Conservation (phyloP, 2,888 invertebrate species). For the Panopea generosa region DNA sequence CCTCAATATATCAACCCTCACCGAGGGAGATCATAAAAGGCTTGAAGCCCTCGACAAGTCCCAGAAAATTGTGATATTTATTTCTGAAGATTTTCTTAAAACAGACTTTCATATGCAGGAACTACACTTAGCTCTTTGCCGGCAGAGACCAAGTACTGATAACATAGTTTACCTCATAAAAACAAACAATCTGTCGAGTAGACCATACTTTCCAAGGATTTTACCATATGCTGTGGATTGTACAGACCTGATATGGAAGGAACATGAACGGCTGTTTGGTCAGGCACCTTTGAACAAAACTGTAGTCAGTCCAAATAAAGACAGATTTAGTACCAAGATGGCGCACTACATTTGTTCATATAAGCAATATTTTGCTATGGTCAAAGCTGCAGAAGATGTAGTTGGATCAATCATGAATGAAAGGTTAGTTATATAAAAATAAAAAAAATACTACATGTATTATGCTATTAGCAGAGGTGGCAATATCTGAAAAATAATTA, state of each 20-base stretch:
- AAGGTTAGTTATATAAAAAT: constrained; percentile 35
- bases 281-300: constrained; percentile 11
- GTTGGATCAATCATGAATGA: constrained; percentile 35
- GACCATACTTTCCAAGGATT: constrained; percentile 66
- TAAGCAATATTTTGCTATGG: constrained; percentile 56
- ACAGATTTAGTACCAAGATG: constrained; percentile 19
- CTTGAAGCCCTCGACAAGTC: constrained; percentile 70
- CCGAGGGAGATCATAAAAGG: constrained; percentile 51
- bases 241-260: constrained; percentile 64
- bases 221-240: constrained; percentile 63
- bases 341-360: constrained; percentile 33
- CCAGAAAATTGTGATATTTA: constrained; percentile 72
- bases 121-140: constrained; percentile 75
- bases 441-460: no score
- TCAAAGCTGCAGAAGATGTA: constrained; percentile 64
- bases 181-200: constrained; percentile 21
- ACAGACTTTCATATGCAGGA: constrained; percentile 75
- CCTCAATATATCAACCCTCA: constrained; percentile 56
- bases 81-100: constrained; percentile 74
- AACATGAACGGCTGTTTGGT: constrained; percentile 25
- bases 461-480: no score
- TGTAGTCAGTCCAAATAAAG: constrained; percentile 19
- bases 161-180: constrained; percentile 70
- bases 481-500: no score
- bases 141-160: constrained; percentile 66